Base-by-base conservation (phyloP, 1,140 invertebrate species). In the Meteorus sp. region DNA sequence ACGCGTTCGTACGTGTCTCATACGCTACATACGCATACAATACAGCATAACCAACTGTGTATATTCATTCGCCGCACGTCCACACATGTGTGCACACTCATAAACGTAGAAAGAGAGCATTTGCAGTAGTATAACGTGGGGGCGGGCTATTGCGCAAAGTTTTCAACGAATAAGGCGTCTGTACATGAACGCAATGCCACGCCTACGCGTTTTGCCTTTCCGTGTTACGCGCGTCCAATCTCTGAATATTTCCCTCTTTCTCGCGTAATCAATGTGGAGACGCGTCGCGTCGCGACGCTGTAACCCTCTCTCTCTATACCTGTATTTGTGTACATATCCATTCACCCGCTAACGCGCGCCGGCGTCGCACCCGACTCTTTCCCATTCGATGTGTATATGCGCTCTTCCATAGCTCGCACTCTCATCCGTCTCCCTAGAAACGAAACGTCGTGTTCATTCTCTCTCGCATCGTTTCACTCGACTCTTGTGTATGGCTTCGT, bases 101-200 rank as follows among this genome's bases (percentile, higher is more conserved):
- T n/a, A n/a, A n/a, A n/a, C n/a, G n/a, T n/a, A n/a, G n/a, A n/a
- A n/a, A n/a, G n/a, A n/a, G n/a, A n/a, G n/a, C n/a, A n/a, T n/a
- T n/a, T n/a, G n/a, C n/a, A n/a, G n/a, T n/a, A n/a, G n/a, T n/a
- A n/a, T n/a, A n/a, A n/a, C n/a, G n/a, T 59, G 62, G 61, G 75
- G 78, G 78, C 77, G 78, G 78, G 78, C 72, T 78, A 79, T 80
- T 76, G 74, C 75, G 66, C 75, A 71, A 78, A 80, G 75, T 79
- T 80, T 79, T 78, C 77, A 80, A 78, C 78, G 78, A 80, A 79
- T 80, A 78, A 79, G 77, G 76, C 73, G 70, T 67, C 70, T 69
- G 67, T 69, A 73, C 69, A 72, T 68, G 68, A 69, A 74, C 66
- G 68, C 74, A 63, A 73, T 70, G 75, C 78, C 77, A 78, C 78